A percentile compares a stretch with the other conserved stretches of the same genome.
These are phyloP conservation scores for Etia nguti DNA, from an alignment of 2,113 vertebrate species.

Conservation along the genomic window DNA sequence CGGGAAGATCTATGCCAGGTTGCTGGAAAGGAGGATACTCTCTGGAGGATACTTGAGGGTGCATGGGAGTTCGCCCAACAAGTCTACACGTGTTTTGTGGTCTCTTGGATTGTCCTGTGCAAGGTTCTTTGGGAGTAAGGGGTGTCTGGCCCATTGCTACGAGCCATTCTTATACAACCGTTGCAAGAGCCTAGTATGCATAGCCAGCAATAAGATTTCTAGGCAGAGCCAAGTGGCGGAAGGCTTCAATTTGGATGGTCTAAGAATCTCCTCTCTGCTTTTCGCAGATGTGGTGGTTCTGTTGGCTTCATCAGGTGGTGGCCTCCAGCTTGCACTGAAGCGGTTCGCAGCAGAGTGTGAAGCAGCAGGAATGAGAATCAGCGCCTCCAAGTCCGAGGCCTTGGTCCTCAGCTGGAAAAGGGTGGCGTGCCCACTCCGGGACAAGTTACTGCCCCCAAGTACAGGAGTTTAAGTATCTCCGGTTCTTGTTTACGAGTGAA, in stretches of 20 bases:
- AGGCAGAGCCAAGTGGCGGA: not conserved
- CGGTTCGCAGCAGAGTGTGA: rapidly evolving
- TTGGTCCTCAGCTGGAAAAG: not conserved
- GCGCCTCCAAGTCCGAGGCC: not conserved
- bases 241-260: not conserved
- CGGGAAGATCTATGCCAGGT: not conserved
- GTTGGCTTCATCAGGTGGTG: not conserved
- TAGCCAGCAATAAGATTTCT: not conserved
- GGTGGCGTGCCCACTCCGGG: too few relatives aligned
- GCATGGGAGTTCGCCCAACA: not conserved
- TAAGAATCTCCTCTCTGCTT: not conserved
- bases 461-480: too few relatives aligned
- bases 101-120: not conserved
- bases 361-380: not conserved
- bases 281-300: not conserved
- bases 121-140: rapidly evolving
- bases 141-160: too few relatives aligned
- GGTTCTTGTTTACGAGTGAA: too few relatives aligned
- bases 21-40: not conserved
- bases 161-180: not conserved
- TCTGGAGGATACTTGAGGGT: not conserved
- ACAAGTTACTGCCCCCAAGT: too few relatives aligned
- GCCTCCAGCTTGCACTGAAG: not conserved
- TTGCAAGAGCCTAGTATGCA: not conserved
- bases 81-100: not conserved